These are phyloP conservation scores for Aphelinus atriplicis DNA, from an alignment of 1,140 invertebrate species.

Conservation along the genomic window DNA sequence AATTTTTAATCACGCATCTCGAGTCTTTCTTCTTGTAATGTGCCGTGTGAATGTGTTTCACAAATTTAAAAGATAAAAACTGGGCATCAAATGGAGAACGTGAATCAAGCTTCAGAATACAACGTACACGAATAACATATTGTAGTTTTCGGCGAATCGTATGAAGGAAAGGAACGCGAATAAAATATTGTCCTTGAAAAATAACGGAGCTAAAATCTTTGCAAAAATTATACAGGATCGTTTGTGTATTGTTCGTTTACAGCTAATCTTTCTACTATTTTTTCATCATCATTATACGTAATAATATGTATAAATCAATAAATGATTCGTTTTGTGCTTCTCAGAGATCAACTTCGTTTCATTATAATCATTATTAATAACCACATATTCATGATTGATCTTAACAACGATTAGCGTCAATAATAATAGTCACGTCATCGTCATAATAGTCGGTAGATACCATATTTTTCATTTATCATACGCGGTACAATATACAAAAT, in stretches of 20 bases:
- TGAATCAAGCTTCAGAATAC: conserved; percentile 14
- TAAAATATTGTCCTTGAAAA: conserved; percentile 8
- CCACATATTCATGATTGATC: conserved; percentile 1
- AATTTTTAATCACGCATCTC: conserved; percentile 5
- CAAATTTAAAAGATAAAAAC: not conserved
- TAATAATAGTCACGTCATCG: conserved; percentile 27
- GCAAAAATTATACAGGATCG: conserved; percentile 20
- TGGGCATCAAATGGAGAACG: too few relatives aligned
- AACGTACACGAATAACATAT: conserved; percentile 16
- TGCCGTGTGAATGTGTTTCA: conserved; percentile 4
- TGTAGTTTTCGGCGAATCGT: conserved; percentile 34
- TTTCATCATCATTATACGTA: conserved; percentile 55
- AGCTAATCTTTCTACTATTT: conserved; percentile 56
- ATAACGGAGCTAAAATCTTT: conserved; percentile 23
- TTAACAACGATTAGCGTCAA: too few relatives aligned
- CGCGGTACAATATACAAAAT: conserved; percentile 64
- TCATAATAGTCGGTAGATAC: conserved; percentile 31
- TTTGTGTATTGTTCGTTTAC: conserved; percentile 28
- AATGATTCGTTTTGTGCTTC: conserved; percentile 64
- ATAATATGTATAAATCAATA: conserved; percentile 61
- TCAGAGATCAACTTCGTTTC: conserved; percentile 60
- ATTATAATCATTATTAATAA: conserved; percentile 17
- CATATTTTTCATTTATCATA: conserved; percentile 34
- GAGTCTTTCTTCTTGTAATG: conserved; percentile 33
- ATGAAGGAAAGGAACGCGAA: not conserved